Evolutionary conservation across 2,113 vertebrate species (phyloP), one percentile per base, ranked within the genome.

Genomic region (Gallinago media): DNA sequence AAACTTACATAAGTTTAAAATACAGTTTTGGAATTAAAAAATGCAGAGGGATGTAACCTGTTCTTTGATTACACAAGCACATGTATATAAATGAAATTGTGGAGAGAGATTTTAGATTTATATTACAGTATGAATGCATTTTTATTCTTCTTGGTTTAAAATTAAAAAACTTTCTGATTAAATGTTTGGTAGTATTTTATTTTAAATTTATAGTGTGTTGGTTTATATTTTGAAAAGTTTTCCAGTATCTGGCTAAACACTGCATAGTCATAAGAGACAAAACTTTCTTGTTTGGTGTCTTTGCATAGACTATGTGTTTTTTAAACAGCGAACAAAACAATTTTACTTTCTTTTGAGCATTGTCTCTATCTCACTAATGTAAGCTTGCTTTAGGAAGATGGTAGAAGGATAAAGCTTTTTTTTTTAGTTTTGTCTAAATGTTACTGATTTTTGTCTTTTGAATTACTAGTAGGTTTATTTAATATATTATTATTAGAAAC

Each of bases 181-280:
- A 46, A 71, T 54, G 3, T 50, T 67, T 50, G 5, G 19, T 79
- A 32, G 7, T 58, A 23, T 36, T 68, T 70, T 70, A 22, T 66
- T 74, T 12, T 74, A n/a, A 58, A 49, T 1, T 46, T 67, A 6
- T 4, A 25, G 3, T 27, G 9, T 23, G 2, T 49, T 83, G 15
- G 23, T 73, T 58, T 44, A 42, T 21, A 26, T 84, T 76, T 72
- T 81, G 14, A 77, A 67, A 21, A 44, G 6, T 49, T 76, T 86
- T 76, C 31, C 8, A 13, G 5, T 38, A 13, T 34, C 15, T 83
- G n/a, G 10, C 12, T 52, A 20, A 76, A n/a, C 12, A 34, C 7
- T 54, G 6, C 0, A 0, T 73, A 34, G n/a, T 44, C 15, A 6
- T 13, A 59, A 40, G 29, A 82, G 34, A 17, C 21, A 50, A 70